A percentile compares a stretch with the other conserved stretches of the same genome.
Evolutionary conservation across 2,797 vertebrate species (phyloP).

Genomic region (Neostethus bicornis): DNA sequence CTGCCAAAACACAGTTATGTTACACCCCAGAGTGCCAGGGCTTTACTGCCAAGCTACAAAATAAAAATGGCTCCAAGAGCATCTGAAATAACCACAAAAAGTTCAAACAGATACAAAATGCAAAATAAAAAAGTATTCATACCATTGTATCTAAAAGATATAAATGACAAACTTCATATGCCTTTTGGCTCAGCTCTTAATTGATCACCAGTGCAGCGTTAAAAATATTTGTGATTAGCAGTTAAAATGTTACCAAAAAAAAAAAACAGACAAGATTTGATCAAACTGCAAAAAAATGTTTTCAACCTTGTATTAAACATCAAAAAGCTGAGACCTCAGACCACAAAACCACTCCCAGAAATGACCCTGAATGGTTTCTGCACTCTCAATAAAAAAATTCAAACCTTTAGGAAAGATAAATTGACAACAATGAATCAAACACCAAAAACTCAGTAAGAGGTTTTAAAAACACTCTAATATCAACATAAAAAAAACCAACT

Average conservation of each 20-base stretch:
- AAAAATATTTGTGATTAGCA: too few species aligned
- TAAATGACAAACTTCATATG: neutral
- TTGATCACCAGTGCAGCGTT: too few species aligned
- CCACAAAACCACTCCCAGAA: too few species aligned
- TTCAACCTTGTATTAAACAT: too few species aligned
- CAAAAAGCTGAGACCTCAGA: too few species aligned
- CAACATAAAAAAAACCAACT: too few species aligned
- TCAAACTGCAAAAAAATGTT: too few species aligned
- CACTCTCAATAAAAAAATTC: constrained; percentile 2
- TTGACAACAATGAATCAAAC: neutral
- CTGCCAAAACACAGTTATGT: constrained; percentile 35
- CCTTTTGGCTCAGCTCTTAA: too few species aligned
- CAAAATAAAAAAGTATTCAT: neutral
- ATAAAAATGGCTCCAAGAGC: constrained; percentile 15
- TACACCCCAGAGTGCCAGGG: constrained; percentile 9
- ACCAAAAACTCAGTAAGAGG: neutral
- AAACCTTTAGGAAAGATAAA: neutral
- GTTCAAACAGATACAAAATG: neutral
- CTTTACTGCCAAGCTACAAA: constrained; percentile 36
- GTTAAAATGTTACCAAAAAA: too few species aligned
- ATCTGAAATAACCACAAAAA: constrained; percentile 19
- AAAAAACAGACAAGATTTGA: too few species aligned
- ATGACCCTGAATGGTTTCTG: neutral
- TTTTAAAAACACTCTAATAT: too few species aligned
- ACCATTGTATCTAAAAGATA: neutral